Percentiles rank a stretch among this genome's conserved stretches.
phyloP scores from a whole-genome alignment of 2,797 vertebrate genomes.

The Hypotaenidia philippensis region DNA sequence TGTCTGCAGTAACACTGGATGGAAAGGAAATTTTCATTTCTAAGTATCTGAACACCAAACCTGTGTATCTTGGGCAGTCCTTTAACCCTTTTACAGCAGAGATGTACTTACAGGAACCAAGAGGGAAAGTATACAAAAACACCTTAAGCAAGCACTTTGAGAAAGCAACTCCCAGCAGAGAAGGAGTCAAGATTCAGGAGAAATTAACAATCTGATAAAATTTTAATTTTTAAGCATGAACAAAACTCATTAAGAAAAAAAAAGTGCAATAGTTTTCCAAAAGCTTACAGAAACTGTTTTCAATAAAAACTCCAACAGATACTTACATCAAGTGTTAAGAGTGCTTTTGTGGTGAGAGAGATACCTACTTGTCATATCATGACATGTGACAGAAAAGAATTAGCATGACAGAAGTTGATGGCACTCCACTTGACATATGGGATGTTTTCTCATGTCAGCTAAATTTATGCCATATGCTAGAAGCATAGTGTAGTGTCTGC shows the following conservation, averaged over 20 bases:
- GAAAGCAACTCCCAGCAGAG: not conserved
- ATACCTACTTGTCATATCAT: not conserved
- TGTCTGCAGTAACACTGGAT: not conserved
- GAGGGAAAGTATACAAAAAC: not conserved
- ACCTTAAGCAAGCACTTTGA: not conserved
- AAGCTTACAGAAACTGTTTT: not conserved
- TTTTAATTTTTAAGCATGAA: not conserved
- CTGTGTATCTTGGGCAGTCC: not conserved
- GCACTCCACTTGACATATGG: constrained; percentile 27
- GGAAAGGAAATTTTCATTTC: not conserved
- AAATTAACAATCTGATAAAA: not conserved
- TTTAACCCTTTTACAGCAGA: not conserved
- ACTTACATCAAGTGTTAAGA: not conserved
- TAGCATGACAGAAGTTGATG: not conserved
- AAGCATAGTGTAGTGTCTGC: constrained; percentile 29
- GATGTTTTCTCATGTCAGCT: constrained; percentile 42
- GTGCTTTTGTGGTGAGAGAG: not conserved
- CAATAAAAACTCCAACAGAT: not conserved
- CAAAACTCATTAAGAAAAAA: not conserved
- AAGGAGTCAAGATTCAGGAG: not conserved
- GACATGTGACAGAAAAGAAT: not conserved
- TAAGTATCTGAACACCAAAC: not conserved
- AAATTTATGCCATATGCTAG: constrained; percentile 62
- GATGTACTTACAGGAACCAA: not conserved
- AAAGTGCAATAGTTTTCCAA: not conserved